Evolutionary conservation across 2,113 vertebrate genomes (phyloP).

Genomic region (Carassius carassius): DNA sequence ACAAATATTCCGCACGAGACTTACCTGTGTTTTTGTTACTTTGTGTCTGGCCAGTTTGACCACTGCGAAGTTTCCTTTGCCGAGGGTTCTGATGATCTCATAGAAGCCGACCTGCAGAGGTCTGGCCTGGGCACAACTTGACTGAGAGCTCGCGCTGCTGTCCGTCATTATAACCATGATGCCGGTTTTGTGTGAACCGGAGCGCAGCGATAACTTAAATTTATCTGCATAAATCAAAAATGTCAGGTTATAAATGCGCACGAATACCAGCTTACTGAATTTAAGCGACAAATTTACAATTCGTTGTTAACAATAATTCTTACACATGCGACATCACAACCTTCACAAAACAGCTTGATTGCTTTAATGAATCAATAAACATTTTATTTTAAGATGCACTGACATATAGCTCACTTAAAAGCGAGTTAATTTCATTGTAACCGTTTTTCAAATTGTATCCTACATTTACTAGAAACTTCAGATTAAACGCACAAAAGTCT

Average conservation of each 20-base stretch:
- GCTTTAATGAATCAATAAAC: background rate
- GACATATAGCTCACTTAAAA: background rate
- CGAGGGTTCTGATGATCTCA: constrained; percentile 92
- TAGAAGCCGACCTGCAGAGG: constrained; percentile 96
- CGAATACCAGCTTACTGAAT: background rate
- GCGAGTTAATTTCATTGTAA: background rate
- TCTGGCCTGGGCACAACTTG: constrained; percentile 76
- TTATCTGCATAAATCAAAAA: constrained; percentile 58
- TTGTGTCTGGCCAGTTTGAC: constrained; percentile 94
- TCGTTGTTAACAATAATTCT: background rate
- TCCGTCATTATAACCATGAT: constrained; percentile 93
- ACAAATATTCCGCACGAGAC: background rate
- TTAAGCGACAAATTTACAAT: background rate
- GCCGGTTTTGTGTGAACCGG: constrained; percentile 50
- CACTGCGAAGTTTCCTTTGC: constrained; percentile 97
- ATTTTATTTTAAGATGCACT: background rate
- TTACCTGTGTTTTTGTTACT: constrained; percentile 95
- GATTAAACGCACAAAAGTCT: background rate
- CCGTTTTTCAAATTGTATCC: background rate
- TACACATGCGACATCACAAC: background rate
- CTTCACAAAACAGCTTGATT: background rate
- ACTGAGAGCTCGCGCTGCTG: constrained; percentile 68
- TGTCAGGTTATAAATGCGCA: background rate
- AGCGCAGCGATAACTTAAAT: background rate
- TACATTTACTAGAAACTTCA: background rate